Evolutionary conservation across 1,140 invertebrate genomes (phyloP).

Genomic region (Dendroctonus ponderosae): DNA sequence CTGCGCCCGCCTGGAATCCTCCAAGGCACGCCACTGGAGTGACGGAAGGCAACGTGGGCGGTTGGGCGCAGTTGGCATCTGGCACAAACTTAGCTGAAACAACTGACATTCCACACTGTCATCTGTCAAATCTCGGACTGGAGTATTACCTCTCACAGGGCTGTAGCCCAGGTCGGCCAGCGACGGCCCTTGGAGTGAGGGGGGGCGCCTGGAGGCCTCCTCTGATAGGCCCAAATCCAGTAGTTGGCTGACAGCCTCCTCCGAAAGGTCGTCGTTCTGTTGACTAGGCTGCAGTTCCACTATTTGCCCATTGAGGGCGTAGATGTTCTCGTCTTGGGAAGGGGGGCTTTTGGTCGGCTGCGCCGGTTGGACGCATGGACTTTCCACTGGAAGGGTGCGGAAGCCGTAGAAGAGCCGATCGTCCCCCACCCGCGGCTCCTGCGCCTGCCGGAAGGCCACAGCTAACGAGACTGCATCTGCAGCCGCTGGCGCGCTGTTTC

Average conservation of each 20-base stretch:
- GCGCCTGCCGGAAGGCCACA: background rate
- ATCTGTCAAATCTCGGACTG: too few relatives aligned
- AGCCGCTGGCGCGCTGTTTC: background rate
- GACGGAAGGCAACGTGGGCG: too few relatives aligned
- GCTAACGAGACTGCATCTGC: background rate
- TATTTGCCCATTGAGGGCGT: conserved; percentile 39
- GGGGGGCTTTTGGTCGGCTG: conserved; percentile 14
- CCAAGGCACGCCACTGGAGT: too few relatives aligned
- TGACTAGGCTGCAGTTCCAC: conserved; percentile 41
- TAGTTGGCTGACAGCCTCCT: conserved; percentile 40
- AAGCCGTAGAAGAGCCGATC: background rate
- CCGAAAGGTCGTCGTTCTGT: conserved; percentile 27
- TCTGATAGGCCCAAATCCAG: conserved; percentile 22
- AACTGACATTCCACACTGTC: too few relatives aligned
- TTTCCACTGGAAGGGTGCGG: background rate
- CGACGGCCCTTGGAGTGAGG: conserved; percentile 26
- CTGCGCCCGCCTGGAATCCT: too few relatives aligned
- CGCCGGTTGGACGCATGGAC: background rate
- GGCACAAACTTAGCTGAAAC: too few relatives aligned
- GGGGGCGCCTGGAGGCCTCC: conserved; percentile 30
- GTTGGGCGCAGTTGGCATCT: too few relatives aligned
- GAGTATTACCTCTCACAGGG: conserved; percentile 35
- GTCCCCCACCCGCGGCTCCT: background rate
- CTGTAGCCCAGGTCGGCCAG: conserved; percentile 42
- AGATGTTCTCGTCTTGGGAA: conserved; percentile 38